Evolutionary conservation across 2,113 vertebrate species (phyloP), one percentile per base, ranked within the genome.

Genomic region (Ceyx margarethae): DNA sequence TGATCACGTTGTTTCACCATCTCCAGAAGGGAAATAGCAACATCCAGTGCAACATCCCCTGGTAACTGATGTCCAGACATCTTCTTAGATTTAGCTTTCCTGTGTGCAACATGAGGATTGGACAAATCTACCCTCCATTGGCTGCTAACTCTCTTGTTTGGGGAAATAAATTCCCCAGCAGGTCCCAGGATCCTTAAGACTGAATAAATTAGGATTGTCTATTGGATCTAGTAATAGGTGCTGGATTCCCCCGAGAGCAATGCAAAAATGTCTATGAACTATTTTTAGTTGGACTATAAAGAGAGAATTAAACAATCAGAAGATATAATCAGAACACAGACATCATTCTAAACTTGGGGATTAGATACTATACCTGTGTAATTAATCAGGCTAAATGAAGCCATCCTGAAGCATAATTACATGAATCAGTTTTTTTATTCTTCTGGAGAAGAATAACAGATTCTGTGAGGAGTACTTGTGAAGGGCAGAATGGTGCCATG

Each of bases 251-350:
- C 33, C 69, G 20, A 94, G 10, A 4, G 6, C 48, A 87, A 89
- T 46, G 66, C 16, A 79, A 82, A 77, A 91, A 64, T 67, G 11
- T 33, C 7, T 43, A 62, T 69, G 69, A 80, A 46, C 87, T 91
- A 85, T 85, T 91, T 93, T 93, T 80, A 74, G 56, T 17, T 81
- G 71, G 31, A 10, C 58, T 89, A 46, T 58, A 73, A 83, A 78
- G 45, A 68, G 25, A 89, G 5, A 80, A 87, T 89, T 92, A 80
- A 85, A 51, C 12, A 74, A 83, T 83, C 60, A 48, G 58, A 45
- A 15, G 61, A 66, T 85, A 68, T 61, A 84, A 92, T 58, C 69
- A 81, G 68, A 90, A 48, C 13, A 37, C 29, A 37, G 53, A 4
- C 64, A 73, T n/a, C 3, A 6, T 42, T 67, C 85, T 79, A 48